Evolutionary conservation across 2,888 invertebrate genomes (phyloP).

Genomic region (Epinotia ramella): DNA sequence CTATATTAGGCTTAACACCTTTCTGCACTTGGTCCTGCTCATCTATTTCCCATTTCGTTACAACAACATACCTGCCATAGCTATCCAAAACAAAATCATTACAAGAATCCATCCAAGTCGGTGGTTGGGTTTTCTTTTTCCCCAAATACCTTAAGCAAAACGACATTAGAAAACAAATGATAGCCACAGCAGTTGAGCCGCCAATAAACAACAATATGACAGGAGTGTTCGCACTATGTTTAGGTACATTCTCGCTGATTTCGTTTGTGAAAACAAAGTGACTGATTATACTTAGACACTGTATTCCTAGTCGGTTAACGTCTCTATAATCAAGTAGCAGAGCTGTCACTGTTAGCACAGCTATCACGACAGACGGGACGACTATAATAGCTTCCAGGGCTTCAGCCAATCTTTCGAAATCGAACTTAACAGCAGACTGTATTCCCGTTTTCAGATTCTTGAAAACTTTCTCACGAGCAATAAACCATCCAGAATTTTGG

Average conservation of each 20-base stretch:
- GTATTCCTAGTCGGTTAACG: conserved; percentile 52
- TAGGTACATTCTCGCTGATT: conserved; percentile 55
- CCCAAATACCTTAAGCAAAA: conserved; percentile 53
- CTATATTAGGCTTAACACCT: conserved; percentile 42
- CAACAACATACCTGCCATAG: conserved; percentile 51
- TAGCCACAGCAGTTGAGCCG: conserved; percentile 57
- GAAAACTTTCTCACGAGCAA: neutral
- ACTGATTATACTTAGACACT: conserved; percentile 56
- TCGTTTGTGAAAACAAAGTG: conserved; percentile 55
- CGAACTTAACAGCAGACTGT: conserved; percentile 26
- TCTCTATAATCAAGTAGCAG: conserved; percentile 21
- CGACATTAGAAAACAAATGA: conserved; percentile 52
- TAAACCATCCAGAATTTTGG: conserved; percentile 26
- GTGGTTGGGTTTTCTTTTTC: conserved; percentile 47
- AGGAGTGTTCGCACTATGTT: conserved; percentile 54
- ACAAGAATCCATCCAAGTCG: conserved; percentile 51
- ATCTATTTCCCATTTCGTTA: conserved; percentile 51
- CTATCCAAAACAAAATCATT: conserved; percentile 53
- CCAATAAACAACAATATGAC: conserved; percentile 58
- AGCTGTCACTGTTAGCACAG: conserved; percentile 15
- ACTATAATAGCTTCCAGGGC: conserved; percentile 32
- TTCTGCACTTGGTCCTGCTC: conserved; percentile 11
- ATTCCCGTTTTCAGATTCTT: conserved; percentile 29
- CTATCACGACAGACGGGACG: conserved; percentile 27
- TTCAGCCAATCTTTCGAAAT: conserved; percentile 16